Conservation (phyloP, 2,888 invertebrate species). For the Hypselothyrea guttata region DNA sequence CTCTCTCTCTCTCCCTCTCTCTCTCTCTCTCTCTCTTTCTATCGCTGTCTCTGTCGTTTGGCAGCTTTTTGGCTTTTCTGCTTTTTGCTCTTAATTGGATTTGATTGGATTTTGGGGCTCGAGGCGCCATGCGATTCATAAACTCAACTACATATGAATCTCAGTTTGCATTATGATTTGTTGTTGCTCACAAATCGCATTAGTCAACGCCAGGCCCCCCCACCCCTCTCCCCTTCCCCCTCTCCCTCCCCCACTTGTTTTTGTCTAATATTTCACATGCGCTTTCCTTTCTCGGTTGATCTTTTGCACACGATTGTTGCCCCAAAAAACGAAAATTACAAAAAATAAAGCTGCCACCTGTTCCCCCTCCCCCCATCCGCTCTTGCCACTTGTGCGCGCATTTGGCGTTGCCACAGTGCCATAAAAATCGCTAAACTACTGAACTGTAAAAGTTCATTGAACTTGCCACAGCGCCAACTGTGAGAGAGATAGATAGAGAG, state of each 20-base stretch:
- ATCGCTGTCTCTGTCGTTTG: too few relatives aligned
- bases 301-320: slow-evolving; percentile 37
- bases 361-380: too few relatives aligned
- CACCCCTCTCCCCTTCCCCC: background rate
- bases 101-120: slow-evolving; percentile 68
- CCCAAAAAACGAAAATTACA: slow-evolving; percentile 26
- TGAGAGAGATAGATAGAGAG: background rate
- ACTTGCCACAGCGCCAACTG: slow-evolving; percentile 60
- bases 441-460: slow-evolving; percentile 78
- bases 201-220: slow-evolving; percentile 25
- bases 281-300: slow-evolving; percentile 56
- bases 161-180: slow-evolving; percentile 33
- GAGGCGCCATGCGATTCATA: slow-evolving; percentile 55
- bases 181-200: slow-evolving; percentile 59
- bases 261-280: slow-evolving; percentile 49
- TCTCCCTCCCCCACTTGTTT: background rate
- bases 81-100: slow-evolving; percentile 69
- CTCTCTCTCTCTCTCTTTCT: background rate
- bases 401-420: slow-evolving; percentile 57
- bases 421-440: slow-evolving; percentile 77
- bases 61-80: slow-evolving; percentile 9
- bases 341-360: background rate
- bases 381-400: slow-evolving; percentile 7
- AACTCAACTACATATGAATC: slow-evolving; percentile 43
- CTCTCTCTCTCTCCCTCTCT: background rate